Evolutionary conservation across 2,797 vertebrate genomes (phyloP), one percentile per base, ranked within the genome.

Genomic region (Manis pentadactyla): DNA sequence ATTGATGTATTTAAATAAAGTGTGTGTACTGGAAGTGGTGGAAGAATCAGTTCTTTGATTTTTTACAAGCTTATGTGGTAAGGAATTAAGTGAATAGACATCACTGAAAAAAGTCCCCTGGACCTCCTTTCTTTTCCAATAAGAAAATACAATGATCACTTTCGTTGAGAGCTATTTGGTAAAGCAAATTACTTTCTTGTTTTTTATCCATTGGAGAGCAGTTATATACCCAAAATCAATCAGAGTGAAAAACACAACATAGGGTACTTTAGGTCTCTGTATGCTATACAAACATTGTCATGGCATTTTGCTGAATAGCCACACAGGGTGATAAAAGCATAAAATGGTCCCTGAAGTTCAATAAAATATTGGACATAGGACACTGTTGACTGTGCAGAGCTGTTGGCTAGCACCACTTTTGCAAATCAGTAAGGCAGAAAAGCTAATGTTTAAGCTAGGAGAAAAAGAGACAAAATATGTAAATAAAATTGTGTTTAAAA

Each of bases 101-200:
- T 51, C 61, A 79, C 31, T 66, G 55, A 21, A 92, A 84, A 39
- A 69, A 42, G 77, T 34, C 8, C 55, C 37, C 49, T 55, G 18
- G 2, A 34, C 14, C 9, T 49, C 34, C 10, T 82, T 90, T 93
- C 51, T 78, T 92, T 64, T 37, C 61, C 57, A 92, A n/a, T 92
- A 90, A 95, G 23, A 21, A 91, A 95, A 78, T 82, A 61, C 15
- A 81, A 73, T 90, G 31, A 92, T 93, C 77, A 92, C n/a, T 87
- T 95, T 94, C 71, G 64, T 1, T 92, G 87, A 93, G 46, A 82
- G 46, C 55, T 88, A 68, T 90, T 92, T 94, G 63, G 59, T 75
- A 95, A 92, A 95, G 27, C 53, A 96, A 97, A 96, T 94, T 93
- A 90, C 68, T 88, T 87, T 73, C 78, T 69, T 94, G 55, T 7